Conservation (phyloP, 2,113 vertebrate species). For the Oreochromis tanganicae region DNA sequence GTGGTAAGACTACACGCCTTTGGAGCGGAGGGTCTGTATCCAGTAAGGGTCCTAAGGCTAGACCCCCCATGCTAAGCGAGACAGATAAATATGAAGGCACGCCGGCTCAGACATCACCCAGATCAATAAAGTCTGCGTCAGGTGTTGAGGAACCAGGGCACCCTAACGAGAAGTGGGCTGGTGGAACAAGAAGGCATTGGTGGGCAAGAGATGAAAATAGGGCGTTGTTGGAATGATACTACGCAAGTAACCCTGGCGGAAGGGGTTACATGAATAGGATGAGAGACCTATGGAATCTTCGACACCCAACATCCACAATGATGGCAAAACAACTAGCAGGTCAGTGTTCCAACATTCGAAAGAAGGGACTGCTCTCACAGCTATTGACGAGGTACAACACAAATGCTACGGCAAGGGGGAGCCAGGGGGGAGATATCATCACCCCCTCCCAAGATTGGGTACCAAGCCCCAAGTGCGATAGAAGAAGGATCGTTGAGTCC, state of each 20-base stretch:
- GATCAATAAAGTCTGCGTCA: no score
- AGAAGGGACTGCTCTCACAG: background rate
- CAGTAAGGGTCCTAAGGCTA: no score
- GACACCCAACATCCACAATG: background rate
- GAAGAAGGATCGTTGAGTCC: background rate
- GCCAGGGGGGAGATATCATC: background rate
- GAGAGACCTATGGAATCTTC: background rate
- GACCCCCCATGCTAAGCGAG: no score
- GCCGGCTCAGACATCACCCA: fast-evolving
- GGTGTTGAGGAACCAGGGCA: no score
- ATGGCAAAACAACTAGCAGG: background rate
- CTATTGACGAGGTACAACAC: background rate
- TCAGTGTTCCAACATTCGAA: background rate
- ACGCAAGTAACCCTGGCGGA: background rate
- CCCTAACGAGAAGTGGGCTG: no score
- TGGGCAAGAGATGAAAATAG: no score
- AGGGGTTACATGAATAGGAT: background rate
- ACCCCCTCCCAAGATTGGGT: fast-evolving
- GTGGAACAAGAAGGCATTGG: no score
- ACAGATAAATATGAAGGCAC: no score
- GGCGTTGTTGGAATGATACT: background rate
- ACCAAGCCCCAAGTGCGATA: background rate
- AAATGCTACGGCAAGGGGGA: background rate
- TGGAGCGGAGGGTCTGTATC: no score
- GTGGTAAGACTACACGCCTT: no score